phyloP scores from a whole-genome alignment of 2,888 invertebrate genomes.

The Lottia scabra region DNA sequence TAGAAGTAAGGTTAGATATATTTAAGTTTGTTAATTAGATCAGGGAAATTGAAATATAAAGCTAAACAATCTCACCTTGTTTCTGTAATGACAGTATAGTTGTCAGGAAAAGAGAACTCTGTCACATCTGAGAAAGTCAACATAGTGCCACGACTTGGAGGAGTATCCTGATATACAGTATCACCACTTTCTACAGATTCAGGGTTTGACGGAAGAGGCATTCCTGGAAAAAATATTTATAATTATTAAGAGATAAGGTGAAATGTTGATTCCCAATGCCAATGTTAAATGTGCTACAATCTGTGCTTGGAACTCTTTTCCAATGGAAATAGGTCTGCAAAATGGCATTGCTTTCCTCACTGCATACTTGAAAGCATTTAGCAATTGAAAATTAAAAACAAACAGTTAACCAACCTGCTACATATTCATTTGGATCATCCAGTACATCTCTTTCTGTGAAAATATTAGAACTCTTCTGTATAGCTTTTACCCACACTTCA shows the following conservation, averaged over 20 bases:
- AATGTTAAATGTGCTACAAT: no score
- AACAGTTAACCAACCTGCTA: constrained; percentile 31
- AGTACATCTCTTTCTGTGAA: constrained; percentile 53
- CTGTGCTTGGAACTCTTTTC: no score
- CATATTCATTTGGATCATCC: constrained; percentile 37
- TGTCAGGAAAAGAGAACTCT: constrained; percentile 43
- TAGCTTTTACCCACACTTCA: constrained; percentile 61
- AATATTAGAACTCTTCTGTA: constrained; percentile 53
- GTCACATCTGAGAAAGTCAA: constrained; percentile 52
- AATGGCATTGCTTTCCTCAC: no score
- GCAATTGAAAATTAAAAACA: no score
- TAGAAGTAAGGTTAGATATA: no score
- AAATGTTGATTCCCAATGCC: no score
- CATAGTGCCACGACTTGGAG: constrained; percentile 49
- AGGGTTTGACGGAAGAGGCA: constrained; percentile 29
- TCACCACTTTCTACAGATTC: constrained; percentile 32
- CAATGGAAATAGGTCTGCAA: no score
- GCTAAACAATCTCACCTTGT: constrained; percentile 36
- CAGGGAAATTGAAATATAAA: neutral
- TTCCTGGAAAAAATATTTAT: constrained; percentile 17
- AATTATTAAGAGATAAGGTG: no score
- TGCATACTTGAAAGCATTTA: no score
- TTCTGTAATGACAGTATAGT: constrained; percentile 41
- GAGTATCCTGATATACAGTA: constrained; percentile 20
- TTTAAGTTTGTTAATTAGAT: no score